These are phyloP conservation scores for Musca vetustissima DNA, from an alignment of 1,140 invertebrate species.

Conservation along the genomic window DNA sequence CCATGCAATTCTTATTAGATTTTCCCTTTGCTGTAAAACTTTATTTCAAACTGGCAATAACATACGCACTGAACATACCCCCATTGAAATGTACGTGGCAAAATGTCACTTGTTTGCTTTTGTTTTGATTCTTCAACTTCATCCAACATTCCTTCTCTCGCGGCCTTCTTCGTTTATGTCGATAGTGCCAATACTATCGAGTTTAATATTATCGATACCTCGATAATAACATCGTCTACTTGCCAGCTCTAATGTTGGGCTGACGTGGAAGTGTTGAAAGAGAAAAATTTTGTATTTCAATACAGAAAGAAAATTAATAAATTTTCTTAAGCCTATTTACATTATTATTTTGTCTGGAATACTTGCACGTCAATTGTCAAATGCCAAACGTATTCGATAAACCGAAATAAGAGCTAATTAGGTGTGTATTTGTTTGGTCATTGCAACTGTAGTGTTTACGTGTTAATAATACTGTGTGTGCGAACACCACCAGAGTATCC, in stretches of 20 bases:
- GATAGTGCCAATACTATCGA: no score
- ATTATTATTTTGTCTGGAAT: not conserved
- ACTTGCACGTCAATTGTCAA: not conserved
- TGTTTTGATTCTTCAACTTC: no score
- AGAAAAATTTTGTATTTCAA: constrained; percentile 24
- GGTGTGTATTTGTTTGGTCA: not conserved
- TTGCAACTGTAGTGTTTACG: constrained; percentile 15
- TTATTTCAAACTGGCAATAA: no score
- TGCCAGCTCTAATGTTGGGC: no score
- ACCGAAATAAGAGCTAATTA: not conserved
- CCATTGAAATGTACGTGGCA: constrained; percentile 42
- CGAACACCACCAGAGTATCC: no score
- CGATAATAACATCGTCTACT: no score
- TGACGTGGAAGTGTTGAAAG: constrained; percentile 48
- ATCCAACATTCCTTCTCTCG: no score
- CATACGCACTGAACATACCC: not conserved
- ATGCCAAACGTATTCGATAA: not conserved
- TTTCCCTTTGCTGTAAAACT: no score
- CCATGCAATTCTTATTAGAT: no score
- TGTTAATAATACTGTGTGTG: not conserved
- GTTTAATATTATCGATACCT: no score
- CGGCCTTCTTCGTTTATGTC: no score
- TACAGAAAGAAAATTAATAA: constrained; percentile 5
- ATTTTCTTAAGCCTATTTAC: not conserved
- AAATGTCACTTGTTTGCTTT: no score